Base-by-base conservation (phyloP, 2,888 invertebrate genomes). In the Eucriotettix oculatus region DNA sequence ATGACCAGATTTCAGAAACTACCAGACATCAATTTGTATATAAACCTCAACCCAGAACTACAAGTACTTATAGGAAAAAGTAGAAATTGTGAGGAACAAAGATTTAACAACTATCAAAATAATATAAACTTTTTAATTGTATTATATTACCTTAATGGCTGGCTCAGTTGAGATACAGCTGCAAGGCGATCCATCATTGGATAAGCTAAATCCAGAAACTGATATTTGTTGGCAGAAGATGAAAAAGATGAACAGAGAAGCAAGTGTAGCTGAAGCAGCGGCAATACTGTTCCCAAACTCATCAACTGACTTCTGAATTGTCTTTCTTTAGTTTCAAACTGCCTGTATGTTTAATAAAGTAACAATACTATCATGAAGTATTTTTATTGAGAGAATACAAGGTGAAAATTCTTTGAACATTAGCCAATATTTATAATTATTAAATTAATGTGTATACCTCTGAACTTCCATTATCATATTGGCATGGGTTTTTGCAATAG, bases 181-280 rank as follows among this genome's bases (percentile, higher is more conserved):
- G 79, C 76, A 59, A 86, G 72, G 56, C 86, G 74, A 64, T 84
- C 84, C 68, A 85, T 79, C 72, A 86, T 76, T 7, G 80, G 80
- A 68, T 82, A 83, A 17, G 81, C 83, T 61, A 85, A 72, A 68
- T 85, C 85, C 56, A 87, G 76, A 70, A 87, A 86, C 70, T 87
- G 86, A 68, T 84, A 84, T 70, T 85, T 85, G 66, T 83, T 85
- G 5, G 86, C 85, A 11, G 84, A 80, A 60, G 82, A 80, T 48
- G 82, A 83, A 70, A 87, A 85, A 10, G 84, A 82, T 60, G 85
- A 82, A 70, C 85, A 84, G 60, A 85, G 75, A 66, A 86, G 79
- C 42, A 86, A 74, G 68, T 86, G 86, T 62, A 84, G 77, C 68
- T 85, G 84, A 40, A 87, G 75, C 17, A 85, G 82, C 1, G 85